Evolutionary conservation across 2,888 invertebrate genomes (phyloP).

Genomic region (Balanococcus diminutus): DNA sequence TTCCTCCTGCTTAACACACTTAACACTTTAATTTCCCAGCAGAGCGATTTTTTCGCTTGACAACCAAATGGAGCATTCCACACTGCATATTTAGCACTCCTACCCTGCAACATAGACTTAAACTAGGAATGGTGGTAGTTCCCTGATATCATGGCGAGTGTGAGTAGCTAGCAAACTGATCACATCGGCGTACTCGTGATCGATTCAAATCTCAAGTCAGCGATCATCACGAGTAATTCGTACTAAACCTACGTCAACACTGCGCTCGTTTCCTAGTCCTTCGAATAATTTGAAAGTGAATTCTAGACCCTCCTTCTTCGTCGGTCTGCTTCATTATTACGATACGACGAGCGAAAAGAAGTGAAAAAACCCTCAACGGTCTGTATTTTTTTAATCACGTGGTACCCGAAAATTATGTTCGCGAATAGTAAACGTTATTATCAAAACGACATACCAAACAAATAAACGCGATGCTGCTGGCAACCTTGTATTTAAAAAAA

Average conservation of each 20-base stretch:
- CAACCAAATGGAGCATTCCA: no score
- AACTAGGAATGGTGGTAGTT: no score
- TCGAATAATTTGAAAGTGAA: conserved; percentile 29
- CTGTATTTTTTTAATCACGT: conserved; percentile 24
- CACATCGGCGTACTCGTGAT: no score
- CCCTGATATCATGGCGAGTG: no score
- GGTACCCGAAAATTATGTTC: conserved; percentile 34
- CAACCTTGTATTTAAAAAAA: conserved; percentile 26
- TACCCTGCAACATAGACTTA: no score
- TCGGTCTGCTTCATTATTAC: neutral
- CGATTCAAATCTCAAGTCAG: no score
- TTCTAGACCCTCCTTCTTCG: neutral
- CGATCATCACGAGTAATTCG: neutral
- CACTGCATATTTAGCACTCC: no score
- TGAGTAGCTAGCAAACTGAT: no score
- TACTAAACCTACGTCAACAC: neutral
- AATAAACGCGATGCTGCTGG: conserved; percentile 32
- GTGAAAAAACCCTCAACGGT: neutral
- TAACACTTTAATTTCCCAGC: no score
- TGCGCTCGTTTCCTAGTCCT: conserved; percentile 29
- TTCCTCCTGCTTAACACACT: no score
- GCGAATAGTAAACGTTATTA: conserved; percentile 28
- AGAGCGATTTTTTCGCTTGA: no score
- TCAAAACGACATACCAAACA: conserved; percentile 31
- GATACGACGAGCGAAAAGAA: neutral